phyloP scores from a whole-genome alignment of 2,113 vertebrate species.

The Acanthochromis polyacanthus region DNA sequence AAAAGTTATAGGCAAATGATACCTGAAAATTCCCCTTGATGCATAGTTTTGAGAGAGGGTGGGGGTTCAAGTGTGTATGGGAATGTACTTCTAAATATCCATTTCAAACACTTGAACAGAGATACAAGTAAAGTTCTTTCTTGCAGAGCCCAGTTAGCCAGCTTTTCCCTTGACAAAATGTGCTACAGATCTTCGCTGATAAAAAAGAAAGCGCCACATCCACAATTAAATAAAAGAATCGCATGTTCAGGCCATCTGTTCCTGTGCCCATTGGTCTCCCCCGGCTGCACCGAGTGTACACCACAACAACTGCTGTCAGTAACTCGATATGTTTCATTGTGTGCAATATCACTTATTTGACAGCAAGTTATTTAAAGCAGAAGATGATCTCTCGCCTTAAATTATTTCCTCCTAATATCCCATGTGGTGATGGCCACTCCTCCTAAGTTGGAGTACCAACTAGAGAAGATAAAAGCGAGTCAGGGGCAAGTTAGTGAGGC shows the following conservation, averaged over 20 bases:
- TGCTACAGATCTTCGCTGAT: conserved; percentile 45
- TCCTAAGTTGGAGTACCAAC: conserved; percentile 19
- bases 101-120: conserved; percentile 75
- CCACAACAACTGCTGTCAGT: background rate
- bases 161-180: conserved; percentile 43
- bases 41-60: conserved; percentile 59
- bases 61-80: conserved; percentile 41
- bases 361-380: conserved; percentile 42
- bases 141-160: conserved; percentile 53
- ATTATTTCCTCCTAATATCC: conserved; percentile 35
- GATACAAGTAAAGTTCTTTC: conserved; percentile 59
- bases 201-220: conserved; percentile 47
- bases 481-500: conserved; percentile 48
- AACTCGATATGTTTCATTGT: conserved; percentile 34
- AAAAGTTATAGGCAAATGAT: conserved; percentile 68
- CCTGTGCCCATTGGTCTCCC: conserved; percentile 31
- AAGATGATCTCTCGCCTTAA: conserved; percentile 40
- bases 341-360: conserved; percentile 52
- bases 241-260: conserved; percentile 60
- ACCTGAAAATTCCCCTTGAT: conserved; percentile 74
- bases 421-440: conserved; percentile 27
- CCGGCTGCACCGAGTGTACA: conserved; percentile 14
- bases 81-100: conserved; percentile 62
- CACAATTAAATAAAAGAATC: conserved; percentile 74
- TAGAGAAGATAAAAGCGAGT: conserved; percentile 42